Evolutionary conservation across 2,797 vertebrate species (phyloP).

Genomic region (Streptopelia turtur): DNA sequence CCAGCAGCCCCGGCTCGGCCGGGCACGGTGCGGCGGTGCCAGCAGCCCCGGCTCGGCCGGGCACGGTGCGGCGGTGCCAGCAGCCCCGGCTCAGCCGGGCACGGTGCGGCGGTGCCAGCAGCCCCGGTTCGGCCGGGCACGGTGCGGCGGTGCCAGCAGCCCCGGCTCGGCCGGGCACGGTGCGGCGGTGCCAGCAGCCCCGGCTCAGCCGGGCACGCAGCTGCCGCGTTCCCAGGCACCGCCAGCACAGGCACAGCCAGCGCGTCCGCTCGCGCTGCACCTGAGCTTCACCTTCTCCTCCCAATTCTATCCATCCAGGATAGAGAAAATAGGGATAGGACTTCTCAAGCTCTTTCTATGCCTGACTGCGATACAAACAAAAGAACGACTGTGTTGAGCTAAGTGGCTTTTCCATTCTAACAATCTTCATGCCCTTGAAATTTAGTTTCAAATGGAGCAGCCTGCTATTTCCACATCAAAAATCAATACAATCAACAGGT

Average conservation of each 20-base stretch:
- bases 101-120: too few species aligned
- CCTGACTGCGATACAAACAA: conserved; percentile 47
- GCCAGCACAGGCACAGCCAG: neutral
- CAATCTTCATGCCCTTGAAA: conserved; percentile 58
- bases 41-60: neutral
- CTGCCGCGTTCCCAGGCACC: neutral
- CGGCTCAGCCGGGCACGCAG: neutral
- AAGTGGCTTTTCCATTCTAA: conserved; percentile 59
- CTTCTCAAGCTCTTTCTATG: neutral
- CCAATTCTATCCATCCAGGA: neutral
- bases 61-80: neutral
- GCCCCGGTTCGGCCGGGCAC: too few species aligned
- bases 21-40: neutral
- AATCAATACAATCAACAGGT: conserved; percentile 73
- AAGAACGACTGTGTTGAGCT: conserved; percentile 21
- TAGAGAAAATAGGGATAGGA: conserved; percentile 32
- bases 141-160: too few species aligned
- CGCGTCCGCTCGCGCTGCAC: fast-evolving
- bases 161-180: too few species aligned
- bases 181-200: neutral
- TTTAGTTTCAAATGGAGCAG: conserved; percentile 62
- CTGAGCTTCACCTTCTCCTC: neutral
- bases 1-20: neutral
- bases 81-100: too few species aligned
- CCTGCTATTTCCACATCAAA: conserved; percentile 58